These are phyloP conservation scores for Notodonta ziczac DNA, from an alignment of 2,888 invertebrate genomes.

Conservation along the genomic window DNA sequence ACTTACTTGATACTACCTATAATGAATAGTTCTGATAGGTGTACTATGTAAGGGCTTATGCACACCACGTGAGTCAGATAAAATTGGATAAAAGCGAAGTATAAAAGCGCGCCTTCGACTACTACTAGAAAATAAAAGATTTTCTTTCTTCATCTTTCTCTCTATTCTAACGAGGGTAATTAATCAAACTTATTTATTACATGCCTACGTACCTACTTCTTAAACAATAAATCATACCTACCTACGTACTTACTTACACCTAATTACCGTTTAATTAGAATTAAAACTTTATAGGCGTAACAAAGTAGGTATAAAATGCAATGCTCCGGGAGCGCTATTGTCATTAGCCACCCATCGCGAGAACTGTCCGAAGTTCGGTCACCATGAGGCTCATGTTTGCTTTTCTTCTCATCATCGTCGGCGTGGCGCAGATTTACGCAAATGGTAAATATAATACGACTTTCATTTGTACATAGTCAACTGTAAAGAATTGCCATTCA, in stretches of 20 bases:
- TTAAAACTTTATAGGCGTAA: background rate
- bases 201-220: background rate
- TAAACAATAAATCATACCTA: background rate
- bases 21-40: too few species aligned
- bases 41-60: too few species aligned
- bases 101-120: too few species aligned
- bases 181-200: too few species aligned
- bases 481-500: too few species aligned
- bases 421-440: background rate
- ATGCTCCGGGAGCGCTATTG: background rate
- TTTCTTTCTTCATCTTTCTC: too few species aligned
- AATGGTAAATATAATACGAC: background rate
- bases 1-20: too few species aligned
- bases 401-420: background rate
- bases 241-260: background rate
- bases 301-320: background rate
- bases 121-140: too few species aligned
- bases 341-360: background rate
- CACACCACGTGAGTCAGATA: too few species aligned
- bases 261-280: conserved; percentile 1
- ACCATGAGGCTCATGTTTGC: conserved; percentile 1
- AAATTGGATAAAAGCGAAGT: too few species aligned
- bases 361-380: background rate
- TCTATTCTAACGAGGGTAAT: too few species aligned
- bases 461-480: too few species aligned